Percentiles rank a stretch among this genome's conserved stretches.
Conservation (phyloP, 2,797 vertebrate species). For the Sebastes jordani region DNA sequence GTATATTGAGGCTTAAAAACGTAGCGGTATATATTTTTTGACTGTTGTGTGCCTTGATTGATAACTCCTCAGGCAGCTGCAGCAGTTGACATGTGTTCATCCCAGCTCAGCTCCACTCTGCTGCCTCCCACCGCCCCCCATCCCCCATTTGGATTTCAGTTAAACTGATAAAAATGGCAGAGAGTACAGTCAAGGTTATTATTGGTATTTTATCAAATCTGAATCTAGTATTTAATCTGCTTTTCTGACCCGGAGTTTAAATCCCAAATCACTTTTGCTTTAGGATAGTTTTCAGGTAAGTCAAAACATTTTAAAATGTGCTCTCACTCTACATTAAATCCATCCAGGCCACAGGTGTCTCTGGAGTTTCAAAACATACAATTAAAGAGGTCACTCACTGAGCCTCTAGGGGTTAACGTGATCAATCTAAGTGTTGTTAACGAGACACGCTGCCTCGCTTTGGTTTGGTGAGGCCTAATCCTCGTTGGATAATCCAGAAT, state of each 20-base stretch:
- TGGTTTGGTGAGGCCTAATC: slow-evolving; percentile 55
- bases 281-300: neutral
- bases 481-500: slow-evolving; percentile 64
- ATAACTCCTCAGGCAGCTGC: slow-evolving; percentile 34
- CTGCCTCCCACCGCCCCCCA: neutral
- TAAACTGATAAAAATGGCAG: neutral
- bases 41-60: slow-evolving; percentile 30
- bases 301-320: neutral
- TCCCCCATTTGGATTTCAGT: neutral
- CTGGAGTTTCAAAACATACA: neutral
- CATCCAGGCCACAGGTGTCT: neutral
- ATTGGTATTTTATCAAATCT: slow-evolving; percentile 4
- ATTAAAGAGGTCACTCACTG: slow-evolving; percentile 1
- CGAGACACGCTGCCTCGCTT: slow-evolving; percentile 19
- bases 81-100: slow-evolving; percentile 26
- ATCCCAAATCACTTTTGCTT: neutral
- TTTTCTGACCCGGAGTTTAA: neutral
- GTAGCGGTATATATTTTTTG: slow-evolving; percentile 1
- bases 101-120: slow-evolving; percentile 30
- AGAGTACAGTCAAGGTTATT: neutral
- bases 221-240: neutral
- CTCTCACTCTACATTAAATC: neutral
- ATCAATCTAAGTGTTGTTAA: slow-evolving; percentile 34
- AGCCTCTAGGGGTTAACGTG: neutral
- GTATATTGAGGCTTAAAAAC: neutral